Conservation (phyloP, 1,140 invertebrate genomes). For the Nixonia krombeini region DNA sequence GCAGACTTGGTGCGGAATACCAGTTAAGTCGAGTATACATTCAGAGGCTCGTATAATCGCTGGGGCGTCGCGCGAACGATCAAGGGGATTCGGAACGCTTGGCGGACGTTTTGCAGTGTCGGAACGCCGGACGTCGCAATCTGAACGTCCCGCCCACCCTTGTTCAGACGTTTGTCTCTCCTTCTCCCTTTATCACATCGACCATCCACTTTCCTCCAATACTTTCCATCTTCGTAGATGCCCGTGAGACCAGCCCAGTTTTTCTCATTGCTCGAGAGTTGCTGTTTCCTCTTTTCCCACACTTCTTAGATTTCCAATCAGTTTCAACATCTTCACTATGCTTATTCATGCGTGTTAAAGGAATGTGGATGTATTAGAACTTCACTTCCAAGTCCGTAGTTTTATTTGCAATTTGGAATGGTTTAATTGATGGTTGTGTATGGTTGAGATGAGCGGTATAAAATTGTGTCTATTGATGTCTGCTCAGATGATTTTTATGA, state of each 20-base stretch:
- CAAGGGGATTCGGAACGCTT: conserved; percentile 36
- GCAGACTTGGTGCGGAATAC: conserved; percentile 32
- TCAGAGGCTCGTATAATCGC: conserved; percentile 57
- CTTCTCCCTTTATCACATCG: conserved; percentile 32
- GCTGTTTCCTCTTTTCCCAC: too few relatives aligned
- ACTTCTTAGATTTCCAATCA: too few relatives aligned
- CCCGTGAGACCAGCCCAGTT: too few relatives aligned
- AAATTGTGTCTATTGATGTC: not conserved
- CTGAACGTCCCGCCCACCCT: conserved; percentile 58
- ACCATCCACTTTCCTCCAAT: conserved; percentile 36
- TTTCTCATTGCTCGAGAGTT: too few relatives aligned
- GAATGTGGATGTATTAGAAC: too few relatives aligned
- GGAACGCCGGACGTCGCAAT: conserved; percentile 65
- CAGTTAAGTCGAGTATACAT: conserved; percentile 44
- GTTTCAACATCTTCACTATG: too few relatives aligned
- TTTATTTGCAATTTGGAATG: too few relatives aligned
- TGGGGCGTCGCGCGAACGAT: conserved; percentile 53
- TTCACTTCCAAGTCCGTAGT: too few relatives aligned
- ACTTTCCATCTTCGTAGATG: too few relatives aligned
- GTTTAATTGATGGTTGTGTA: too few relatives aligned
- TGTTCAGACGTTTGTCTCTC: conserved; percentile 26
- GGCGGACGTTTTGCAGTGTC: conserved; percentile 51
- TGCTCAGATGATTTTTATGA: conserved; percentile 14
- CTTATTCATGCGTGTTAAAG: too few relatives aligned
- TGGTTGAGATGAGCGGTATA: too few relatives aligned